Evolutionary conservation across 2,113 vertebrate species (phyloP).

Genomic region (Pseudopipra pipra): DNA sequence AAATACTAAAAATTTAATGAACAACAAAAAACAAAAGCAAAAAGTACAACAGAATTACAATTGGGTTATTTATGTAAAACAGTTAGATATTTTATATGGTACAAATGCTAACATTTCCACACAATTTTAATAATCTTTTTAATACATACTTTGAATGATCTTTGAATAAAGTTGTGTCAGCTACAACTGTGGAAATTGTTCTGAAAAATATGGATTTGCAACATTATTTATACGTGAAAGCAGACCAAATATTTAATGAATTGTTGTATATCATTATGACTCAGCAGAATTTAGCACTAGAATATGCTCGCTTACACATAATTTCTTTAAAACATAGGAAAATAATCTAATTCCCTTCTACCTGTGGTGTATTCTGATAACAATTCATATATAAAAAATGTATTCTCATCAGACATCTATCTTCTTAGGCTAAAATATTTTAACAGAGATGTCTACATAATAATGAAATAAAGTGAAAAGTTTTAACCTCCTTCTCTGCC

Average conservation of each 20-base stretch:
- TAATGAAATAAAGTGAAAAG: background rate
- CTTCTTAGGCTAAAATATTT: background rate
- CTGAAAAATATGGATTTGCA: background rate
- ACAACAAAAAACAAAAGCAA: background rate
- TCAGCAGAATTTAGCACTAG: background rate
- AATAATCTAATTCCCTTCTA: constrained; percentile 8
- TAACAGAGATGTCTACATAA: background rate
- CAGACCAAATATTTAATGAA: background rate
- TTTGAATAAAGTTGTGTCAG: background rate
- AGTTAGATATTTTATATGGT: accelerated
- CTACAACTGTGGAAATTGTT: background rate
- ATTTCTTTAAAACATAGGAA: background rate
- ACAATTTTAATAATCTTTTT: background rate
- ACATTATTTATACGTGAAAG: background rate
- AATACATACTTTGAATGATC: background rate
- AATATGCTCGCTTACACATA: background rate
- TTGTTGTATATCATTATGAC: background rate
- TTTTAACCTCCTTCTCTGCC: background rate
- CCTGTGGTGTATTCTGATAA: background rate
- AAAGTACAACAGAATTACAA: background rate
- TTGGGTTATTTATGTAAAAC: background rate
- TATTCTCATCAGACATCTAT: background rate
- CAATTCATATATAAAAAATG: background rate
- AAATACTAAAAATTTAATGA: background rate
- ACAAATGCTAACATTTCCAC: background rate